A percentile compares a stretch with the other conserved stretches of the same genome.
phyloP scores from a whole-genome alignment of 37 sponge, comb jelly and placozoan species.

The Bolinopsis microptera region DNA sequence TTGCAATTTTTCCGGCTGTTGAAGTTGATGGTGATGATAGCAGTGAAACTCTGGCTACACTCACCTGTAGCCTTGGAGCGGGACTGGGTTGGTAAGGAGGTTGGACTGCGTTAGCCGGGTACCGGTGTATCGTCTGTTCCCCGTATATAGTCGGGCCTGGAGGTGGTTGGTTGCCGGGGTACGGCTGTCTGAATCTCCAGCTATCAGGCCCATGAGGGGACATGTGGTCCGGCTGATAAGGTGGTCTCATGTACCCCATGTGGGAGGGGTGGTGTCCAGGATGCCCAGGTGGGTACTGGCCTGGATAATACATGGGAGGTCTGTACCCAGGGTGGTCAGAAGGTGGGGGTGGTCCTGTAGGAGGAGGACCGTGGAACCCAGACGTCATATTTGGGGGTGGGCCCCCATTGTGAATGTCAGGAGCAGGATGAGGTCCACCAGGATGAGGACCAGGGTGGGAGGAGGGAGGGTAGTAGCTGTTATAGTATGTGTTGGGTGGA shows the following conservation, averaged over 20 bases:
- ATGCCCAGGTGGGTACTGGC: slow-evolving; percentile 39
- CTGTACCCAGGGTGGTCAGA: slow-evolving; percentile 49
- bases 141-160: slow-evolving; percentile 52
- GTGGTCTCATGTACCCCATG: slow-evolving; percentile 62
- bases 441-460: slow-evolving; percentile 31
- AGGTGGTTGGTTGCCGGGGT: slow-evolving; percentile 23
- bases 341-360: slow-evolving; percentile 9
- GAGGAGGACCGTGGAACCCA: slow-evolving; percentile 18
- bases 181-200: slow-evolving; percentile 52
- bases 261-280: slow-evolving; percentile 13
- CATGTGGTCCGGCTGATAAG: slow-evolving; percentile 55
- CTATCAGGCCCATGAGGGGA: neutral
- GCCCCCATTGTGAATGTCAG: slow-evolving; percentile 40
- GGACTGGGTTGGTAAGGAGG: slow-evolving; percentile 18
- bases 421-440: slow-evolving; percentile 16
- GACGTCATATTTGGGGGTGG: slow-evolving; percentile 47
- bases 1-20: too few relatives aligned
- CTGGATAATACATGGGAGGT: slow-evolving; percentile 58
- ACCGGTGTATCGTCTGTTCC: slow-evolving; percentile 51
- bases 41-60: too few relatives aligned
- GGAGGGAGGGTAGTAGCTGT: slow-evolving; percentile 60
- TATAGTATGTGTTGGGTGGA: slow-evolving; percentile 17
- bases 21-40: too few relatives aligned
- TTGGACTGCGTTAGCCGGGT: slow-evolving; percentile 62
- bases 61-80: slow-evolving; percentile 21